These are phyloP conservation scores for Pammene aurita DNA, from an alignment of 2,888 invertebrate genomes.

Conservation along the genomic window DNA sequence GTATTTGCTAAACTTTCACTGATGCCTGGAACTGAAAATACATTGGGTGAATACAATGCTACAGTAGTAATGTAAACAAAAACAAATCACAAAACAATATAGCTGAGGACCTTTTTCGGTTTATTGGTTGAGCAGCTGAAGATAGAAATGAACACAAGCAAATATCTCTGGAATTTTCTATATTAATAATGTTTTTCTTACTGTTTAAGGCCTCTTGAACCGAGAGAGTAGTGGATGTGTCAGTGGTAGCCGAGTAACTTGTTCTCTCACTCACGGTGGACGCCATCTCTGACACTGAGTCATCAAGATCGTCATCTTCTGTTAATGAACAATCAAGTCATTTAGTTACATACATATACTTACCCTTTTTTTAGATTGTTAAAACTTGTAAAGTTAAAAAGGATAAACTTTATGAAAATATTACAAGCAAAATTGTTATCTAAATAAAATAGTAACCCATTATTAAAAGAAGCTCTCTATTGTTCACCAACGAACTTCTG, in stretches of 20 bases:
- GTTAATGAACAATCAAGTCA: conserved; percentile 39
- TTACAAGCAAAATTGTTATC: no score
- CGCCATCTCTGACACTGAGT: conserved; percentile 73
- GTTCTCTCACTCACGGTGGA: conserved; percentile 77
- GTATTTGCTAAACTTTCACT: conserved; percentile 80
- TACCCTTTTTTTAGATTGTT: not conserved
- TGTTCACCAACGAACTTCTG: no score
- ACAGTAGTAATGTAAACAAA: no score
- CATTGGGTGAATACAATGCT: not conserved
- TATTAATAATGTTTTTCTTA: conserved; percentile 50
- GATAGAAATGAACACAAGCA: no score
- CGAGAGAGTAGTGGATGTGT: conserved; percentile 71
- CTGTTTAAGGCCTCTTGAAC: conserved; percentile 80
- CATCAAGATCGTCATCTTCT: conserved; percentile 74
- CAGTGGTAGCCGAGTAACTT: conserved; percentile 73
- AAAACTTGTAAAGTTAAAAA: no score
- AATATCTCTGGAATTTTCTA: no score
- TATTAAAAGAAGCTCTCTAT: no score
- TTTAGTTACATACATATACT: not conserved
- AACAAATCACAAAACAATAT: no score
- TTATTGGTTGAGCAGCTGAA: no score
- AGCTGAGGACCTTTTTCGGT: no score
- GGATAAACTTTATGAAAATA: no score
- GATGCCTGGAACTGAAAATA: conserved; percentile 73
- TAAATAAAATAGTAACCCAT: no score